Evolutionary conservation across 2,113 vertebrate species (phyloP), one percentile per base, ranked within the genome.

Genomic region (Campylomormyrus tamandua): DNA sequence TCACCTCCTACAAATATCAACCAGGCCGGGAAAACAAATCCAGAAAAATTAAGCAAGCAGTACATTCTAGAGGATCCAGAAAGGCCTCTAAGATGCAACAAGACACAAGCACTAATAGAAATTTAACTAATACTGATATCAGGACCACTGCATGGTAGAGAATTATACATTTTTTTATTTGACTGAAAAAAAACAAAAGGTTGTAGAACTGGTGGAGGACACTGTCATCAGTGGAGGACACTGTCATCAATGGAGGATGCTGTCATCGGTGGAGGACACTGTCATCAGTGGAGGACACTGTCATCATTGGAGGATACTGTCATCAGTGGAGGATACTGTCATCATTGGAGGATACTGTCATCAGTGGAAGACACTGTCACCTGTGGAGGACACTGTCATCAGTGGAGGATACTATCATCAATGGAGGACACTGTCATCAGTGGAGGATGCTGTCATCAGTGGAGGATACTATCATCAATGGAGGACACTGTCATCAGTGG

Each of bases 41-140:
- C 66, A 17, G 66, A 83, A 90, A 89, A 89, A 89, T 74, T 56
- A 58, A 74, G 84, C 88, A n/a, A 85, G 46, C 9, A 50, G 48
- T 49, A 48, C 83, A 85, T 46, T 49, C 24, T 85, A 85, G 17
- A 27, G 6, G 83, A 49, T 48, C 5, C 1, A 85, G 2, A 48
- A 48, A 46, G 7, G 45, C 8, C 6, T 17, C 80, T 8, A 83
- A 19, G 24, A 48, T 24, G n/a, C 83, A 48, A 31, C 19, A 85
- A 46, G n/a, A 27, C 3, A 85, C 46, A n/a, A 15, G 42, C 83
- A 48, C 6, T n/a, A 83, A 24, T 48, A 84, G 17, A 27, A 21
- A 85, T 50, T 48, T 49, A 19, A 85, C 45, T 48, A n/a, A 85
- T n/a, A 85, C 27, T 39, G 70, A 77, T 39, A 39, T 77, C 31